phyloP scores from a whole-genome alignment of 2,797 vertebrate species.

The Mormyrops attenuatus region DNA sequence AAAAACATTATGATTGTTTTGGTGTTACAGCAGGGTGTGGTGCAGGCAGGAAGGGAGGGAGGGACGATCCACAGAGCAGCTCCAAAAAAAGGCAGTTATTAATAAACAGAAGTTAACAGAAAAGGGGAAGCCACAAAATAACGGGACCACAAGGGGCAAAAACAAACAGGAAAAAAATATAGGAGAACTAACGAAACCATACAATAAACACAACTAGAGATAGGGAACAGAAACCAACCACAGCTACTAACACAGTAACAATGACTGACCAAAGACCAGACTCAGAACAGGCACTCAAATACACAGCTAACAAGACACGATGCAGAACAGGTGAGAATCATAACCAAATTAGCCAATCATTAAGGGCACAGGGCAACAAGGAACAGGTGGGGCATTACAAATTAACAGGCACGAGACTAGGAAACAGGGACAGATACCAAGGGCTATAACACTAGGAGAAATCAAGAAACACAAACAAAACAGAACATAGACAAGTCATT shows the following conservation, averaged over 20 bases:
- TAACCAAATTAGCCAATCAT: neutral
- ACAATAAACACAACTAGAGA: neutral
- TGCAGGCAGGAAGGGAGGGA: neutral
- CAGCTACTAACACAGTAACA: neutral
- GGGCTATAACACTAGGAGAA: too few relatives aligned
- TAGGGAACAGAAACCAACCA: neutral
- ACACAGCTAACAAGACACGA: neutral
- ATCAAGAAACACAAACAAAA: too few relatives aligned
- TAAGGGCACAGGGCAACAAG: too few relatives aligned
- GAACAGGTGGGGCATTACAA: too few relatives aligned
- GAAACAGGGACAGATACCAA: too few relatives aligned
- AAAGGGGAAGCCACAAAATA: neutral
- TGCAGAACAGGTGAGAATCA: neutral
- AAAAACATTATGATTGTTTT: too few relatives aligned
- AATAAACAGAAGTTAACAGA: neutral
- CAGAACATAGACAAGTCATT: too few relatives aligned
- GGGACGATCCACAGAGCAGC: neutral
- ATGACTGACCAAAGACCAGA: neutral
- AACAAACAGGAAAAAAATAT: neutral
- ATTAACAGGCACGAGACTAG: too few relatives aligned
- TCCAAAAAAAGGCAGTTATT: neutral
- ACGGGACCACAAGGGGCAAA: neutral
- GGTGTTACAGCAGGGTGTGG: neutral
- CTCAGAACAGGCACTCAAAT: neutral
- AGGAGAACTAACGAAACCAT: neutral